Evolutionary conservation across 1,140 invertebrate genomes (phyloP), one percentile per base, ranked within the genome.

Genomic region (Babylonia areolata): DNA sequence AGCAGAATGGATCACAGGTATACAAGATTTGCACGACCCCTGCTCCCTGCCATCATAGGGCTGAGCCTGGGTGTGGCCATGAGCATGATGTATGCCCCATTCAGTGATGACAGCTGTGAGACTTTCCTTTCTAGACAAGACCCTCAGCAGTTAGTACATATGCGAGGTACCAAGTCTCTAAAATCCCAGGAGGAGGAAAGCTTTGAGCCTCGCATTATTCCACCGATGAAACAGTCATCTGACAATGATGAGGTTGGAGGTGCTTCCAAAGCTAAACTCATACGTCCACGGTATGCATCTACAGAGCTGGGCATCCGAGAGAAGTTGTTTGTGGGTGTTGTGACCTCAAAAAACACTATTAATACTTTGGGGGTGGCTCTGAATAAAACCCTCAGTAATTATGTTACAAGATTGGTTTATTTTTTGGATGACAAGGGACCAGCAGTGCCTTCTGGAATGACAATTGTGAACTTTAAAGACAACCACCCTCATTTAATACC

Each of bases 291-390:
- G 46, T 99, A 98, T 95, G 98, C 98, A 93, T 97, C 97, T 23
- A 98, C 97, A 0, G 98, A 99, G 94, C 95, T 99, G 51, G 97
- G 97, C 2, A 98, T 99, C 78, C 95, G 96, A 77, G 97, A 98
- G 51, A 98, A 97, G 92, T 92, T 98, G n/a, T 97, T 99, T 90
- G 96, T 98, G 33, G 97, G 96, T 3, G 96, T 98, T 71, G 95
- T 98, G 85, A 97, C 97, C 3, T 96, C 96, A 2, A 96, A 96
- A 87, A 95, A 96, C 77, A 96, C 96, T 88, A 95, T 98, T 12
- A 95, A 96, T 85, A 96, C 95, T 73, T 95, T 96, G 85, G 97
- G 96, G 1, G 95, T 97, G 11, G 97, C 97, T 40, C 93, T 98
- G 2, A 98, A 98, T 93, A 96, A 96, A 91, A 98, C 97, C 15